phyloP scores from a whole-genome alignment of 1,140 invertebrate genomes.

The Batillaria attramentaria region DNA sequence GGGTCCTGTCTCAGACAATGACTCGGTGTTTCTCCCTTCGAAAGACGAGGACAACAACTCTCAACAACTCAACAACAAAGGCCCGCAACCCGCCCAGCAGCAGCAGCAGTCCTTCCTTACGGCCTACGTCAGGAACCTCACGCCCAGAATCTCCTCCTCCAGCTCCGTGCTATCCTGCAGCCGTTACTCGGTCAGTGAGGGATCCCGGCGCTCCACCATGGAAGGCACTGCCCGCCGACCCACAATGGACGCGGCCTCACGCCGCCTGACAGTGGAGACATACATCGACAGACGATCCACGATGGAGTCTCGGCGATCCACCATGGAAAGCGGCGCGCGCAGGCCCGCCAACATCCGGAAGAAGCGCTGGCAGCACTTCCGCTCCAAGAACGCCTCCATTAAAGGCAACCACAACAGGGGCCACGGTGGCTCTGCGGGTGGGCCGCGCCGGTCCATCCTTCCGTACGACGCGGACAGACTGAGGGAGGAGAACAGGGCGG shows the following conservation, averaged over 20 bases:
- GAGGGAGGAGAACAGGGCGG: slow-evolving; percentile 48
- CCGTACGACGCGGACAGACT: slow-evolving; percentile 41
- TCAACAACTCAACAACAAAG: too few relatives aligned
- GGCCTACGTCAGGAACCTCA: slow-evolving; percentile 1
- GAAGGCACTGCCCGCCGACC: neutral
- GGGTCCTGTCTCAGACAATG: neutral
- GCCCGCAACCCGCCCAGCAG: neutral
- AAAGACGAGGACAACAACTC: neutral
- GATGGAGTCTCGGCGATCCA: neutral
- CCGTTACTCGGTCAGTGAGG: neutral
- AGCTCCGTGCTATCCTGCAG: neutral
- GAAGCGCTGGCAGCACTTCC: slow-evolving; percentile 28
- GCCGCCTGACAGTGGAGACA: too few relatives aligned
- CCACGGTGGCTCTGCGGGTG: neutral
- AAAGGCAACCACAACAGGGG: slow-evolving; percentile 20
- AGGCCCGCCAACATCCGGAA: neutral
- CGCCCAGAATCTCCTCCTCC: neutral
- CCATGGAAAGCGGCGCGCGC: neutral
- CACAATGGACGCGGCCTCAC: neutral
- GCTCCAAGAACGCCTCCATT: slow-evolving; percentile 28
- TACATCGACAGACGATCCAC: too few relatives aligned
- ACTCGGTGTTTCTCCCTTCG: neutral
- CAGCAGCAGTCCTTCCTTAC: neutral
- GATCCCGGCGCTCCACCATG: neutral
- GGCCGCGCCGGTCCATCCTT: slow-evolving; percentile 1